Percentiles rank a stretch among this genome's conserved stretches.
Conservation (phyloP, 2,113 vertebrate species). For the Salvelinus fontinalis region DNA sequence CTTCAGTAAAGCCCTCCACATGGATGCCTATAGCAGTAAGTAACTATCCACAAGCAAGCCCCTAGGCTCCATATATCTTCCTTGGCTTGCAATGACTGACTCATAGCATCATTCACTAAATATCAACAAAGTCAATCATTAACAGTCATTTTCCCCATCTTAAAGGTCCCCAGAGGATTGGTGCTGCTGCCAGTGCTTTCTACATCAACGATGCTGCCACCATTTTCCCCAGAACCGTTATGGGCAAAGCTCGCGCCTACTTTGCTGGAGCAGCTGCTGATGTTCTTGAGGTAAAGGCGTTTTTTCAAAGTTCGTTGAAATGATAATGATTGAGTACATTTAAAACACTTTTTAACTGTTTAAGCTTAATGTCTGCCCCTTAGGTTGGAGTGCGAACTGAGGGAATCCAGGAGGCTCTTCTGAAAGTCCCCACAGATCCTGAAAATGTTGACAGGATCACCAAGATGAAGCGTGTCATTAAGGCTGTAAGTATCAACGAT, state of each 20-base stretch:
- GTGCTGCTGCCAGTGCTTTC: conserved; percentile 74
- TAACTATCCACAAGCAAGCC: conserved; percentile 6
- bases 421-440: conserved; percentile 62
- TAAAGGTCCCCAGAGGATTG: conserved; percentile 75
- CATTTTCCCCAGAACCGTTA: conserved; percentile 73
- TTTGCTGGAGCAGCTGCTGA: conserved; percentile 76
- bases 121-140: not conserved
- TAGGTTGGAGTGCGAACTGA: conserved; percentile 53
- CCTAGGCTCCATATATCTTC: not conserved
- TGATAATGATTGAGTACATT: not conserved
- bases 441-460: conserved; percentile 71
- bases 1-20: conserved; percentile 75
- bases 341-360: not conserved
- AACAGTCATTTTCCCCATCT: not conserved
- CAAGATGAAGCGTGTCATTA: conserved; percentile 45
- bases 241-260: conserved; percentile 74
- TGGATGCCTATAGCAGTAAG: conserved; percentile 75
- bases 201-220: conserved; percentile 80
- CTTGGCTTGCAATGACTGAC: not conserved
- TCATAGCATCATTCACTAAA: not conserved
- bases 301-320: not conserved
- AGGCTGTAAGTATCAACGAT: conserved; percentile 61
- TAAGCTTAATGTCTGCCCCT: not conserved
- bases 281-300: conserved; percentile 75
- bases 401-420: conserved; percentile 77